Evolutionary conservation across 2,113 vertebrate genomes (phyloP).

Genomic region (Lamprologus ornatipinnis): DNA sequence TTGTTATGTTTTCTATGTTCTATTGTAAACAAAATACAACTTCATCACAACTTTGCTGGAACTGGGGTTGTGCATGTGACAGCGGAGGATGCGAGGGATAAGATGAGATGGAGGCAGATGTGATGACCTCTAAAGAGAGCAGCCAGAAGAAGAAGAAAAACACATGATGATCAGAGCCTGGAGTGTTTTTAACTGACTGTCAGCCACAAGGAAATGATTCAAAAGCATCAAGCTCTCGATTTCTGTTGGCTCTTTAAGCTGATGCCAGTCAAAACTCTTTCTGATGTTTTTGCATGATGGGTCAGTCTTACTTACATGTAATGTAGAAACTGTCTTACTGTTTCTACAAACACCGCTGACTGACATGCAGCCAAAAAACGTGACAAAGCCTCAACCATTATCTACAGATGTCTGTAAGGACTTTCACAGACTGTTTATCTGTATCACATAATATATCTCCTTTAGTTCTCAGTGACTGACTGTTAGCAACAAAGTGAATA

Average conservation of each 20-base stretch:
- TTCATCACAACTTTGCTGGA: neutral
- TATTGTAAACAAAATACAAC: neutral
- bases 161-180: neutral
- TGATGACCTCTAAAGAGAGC: neutral
- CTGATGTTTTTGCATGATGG: neutral
- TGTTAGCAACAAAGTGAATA: neutral
- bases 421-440: neutral
- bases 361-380: neutral
- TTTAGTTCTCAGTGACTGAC: neutral
- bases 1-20: neutral
- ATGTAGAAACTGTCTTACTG: neutral
- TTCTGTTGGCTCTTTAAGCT: neutral
- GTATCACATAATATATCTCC: neutral
- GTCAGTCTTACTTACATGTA: neutral
- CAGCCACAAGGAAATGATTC: neutral
- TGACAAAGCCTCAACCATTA: neutral
- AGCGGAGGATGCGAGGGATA: neutral
- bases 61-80: neutral
- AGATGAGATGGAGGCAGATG: neutral
- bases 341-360: neutral
- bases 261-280: neutral
- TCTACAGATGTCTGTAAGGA: neutral
- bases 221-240: neutral
- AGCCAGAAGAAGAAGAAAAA: neutral
- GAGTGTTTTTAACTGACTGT: neutral